Conservation (phyloP, 2,797 vertebrate species). For the Alosa sapidissima region DNA sequence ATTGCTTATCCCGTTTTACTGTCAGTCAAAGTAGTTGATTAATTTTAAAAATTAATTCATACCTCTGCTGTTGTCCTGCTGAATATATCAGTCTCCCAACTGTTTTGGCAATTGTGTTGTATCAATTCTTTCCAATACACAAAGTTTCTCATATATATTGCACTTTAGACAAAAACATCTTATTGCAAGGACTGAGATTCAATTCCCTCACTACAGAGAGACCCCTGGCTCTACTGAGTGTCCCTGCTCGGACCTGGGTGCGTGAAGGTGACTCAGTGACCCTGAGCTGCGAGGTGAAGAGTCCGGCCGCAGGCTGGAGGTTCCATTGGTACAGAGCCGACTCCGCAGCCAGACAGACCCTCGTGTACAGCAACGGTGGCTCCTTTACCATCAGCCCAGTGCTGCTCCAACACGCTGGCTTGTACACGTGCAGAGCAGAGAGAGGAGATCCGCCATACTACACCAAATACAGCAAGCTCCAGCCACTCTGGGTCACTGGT, state of each 20-base stretch:
- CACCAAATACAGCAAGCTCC: neutral
- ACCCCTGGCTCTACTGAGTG: conserved; percentile 40
- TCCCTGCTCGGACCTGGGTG: conserved; percentile 53
- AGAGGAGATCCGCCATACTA: conserved; percentile 50
- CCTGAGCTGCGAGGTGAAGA: conserved; percentile 44
- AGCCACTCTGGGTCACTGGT: conserved; percentile 52
- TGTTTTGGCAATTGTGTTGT: too few species aligned
- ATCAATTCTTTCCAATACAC: too few species aligned
- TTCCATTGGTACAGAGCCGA: conserved; percentile 55
- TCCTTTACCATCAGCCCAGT: conserved; percentile 38
- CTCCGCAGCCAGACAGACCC: conserved; percentile 25
- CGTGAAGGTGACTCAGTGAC: conserved; percentile 52
- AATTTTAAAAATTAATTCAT: too few species aligned
- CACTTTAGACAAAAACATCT: too few species aligned
- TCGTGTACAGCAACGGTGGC: conserved; percentile 26
- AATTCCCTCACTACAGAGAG: neutral
- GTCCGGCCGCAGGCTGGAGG: conserved; percentile 52
- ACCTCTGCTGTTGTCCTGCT: too few species aligned
- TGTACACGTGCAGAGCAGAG: conserved; percentile 53
- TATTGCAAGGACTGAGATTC: neutral
- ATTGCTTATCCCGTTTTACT: too few species aligned
- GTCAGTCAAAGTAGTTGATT: too few species aligned
- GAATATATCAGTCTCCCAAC: too few species aligned
- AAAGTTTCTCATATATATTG: too few species aligned
- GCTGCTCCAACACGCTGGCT: conserved; percentile 44